Percentiles rank a stretch among this genome's conserved stretches.
These are phyloP conservation scores for Tachystola acroxantha DNA, from an alignment of 2,888 invertebrate genomes.

Conservation along the genomic window DNA sequence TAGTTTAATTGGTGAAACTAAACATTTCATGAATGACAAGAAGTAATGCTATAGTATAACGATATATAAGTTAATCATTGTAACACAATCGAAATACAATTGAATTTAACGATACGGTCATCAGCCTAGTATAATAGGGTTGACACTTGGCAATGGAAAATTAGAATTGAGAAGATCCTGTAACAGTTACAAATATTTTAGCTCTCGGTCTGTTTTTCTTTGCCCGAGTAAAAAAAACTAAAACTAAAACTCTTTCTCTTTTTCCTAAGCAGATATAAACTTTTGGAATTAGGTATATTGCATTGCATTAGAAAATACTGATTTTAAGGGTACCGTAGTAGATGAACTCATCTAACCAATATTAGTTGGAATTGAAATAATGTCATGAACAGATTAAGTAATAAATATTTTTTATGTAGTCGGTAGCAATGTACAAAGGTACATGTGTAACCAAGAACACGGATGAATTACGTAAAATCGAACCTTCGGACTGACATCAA, in stretches of 20 bases:
- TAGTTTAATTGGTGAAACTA: neutral
- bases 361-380: no score
- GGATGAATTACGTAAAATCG: slow-evolving; percentile 24
- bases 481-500: slow-evolving; percentile 22
- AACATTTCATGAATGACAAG: slow-evolving; percentile 8
- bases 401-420: neutral
- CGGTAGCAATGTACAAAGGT: slow-evolving; percentile 1
- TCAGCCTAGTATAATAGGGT: slow-evolving; percentile 16
- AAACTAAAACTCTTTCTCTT: no score
- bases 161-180: no score
- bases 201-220: no score
- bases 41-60: neutral
- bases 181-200: no score
- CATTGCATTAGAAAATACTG: no score
- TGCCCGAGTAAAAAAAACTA: no score
- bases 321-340: no score
- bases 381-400: neutral
- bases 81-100: slow-evolving; percentile 17
- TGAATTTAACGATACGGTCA: slow-evolving; percentile 14
- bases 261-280: no score
- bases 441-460: neutral
- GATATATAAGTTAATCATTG: slow-evolving; percentile 11
- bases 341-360: no score
- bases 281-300: no score
- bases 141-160: slow-evolving; percentile 2